Evolutionary conservation across 2,888 invertebrate species (phyloP).

Genomic region (Meganola albula): DNA sequence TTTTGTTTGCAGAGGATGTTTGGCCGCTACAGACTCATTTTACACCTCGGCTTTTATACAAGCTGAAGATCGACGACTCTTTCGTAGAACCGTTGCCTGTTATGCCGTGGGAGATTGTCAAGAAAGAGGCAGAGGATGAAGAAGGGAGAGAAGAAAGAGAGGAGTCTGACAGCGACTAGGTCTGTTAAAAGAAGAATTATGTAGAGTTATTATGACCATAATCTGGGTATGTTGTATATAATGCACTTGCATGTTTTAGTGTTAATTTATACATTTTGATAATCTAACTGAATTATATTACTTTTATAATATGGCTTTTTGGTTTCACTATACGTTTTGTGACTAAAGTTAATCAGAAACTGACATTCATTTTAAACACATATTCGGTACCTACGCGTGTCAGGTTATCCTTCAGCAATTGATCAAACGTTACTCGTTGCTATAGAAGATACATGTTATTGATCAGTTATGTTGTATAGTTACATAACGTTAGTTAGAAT

Average conservation of each 20-base stretch:
- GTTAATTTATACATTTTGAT: too few species aligned
- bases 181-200: slow-evolving; percentile 2
- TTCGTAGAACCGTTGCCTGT: slow-evolving; percentile 67
- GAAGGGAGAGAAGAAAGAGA: slow-evolving; percentile 41
- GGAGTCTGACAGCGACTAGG: slow-evolving; percentile 50
- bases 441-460: slow-evolving; percentile 59
- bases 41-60: slow-evolving; percentile 59
- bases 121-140: slow-evolving; percentile 50
- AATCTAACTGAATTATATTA: too few species aligned
- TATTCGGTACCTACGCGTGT: too few species aligned
- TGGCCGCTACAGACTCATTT: slow-evolving; percentile 66
- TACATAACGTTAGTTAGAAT: neutral
- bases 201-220: too few species aligned
- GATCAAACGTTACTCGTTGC: too few species aligned
- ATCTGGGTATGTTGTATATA: too few species aligned
- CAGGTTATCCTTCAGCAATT: too few species aligned
- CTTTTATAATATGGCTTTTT: too few species aligned
- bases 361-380: too few species aligned
- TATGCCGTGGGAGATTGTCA: slow-evolving; percentile 66
- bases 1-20: slow-evolving; percentile 45
- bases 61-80: slow-evolving; percentile 63
- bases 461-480: slow-evolving; percentile 25
- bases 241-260: too few species aligned
- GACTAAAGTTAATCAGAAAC: too few species aligned
- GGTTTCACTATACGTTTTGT: too few species aligned